These are phyloP conservation scores for Zaprionus inermis DNA, from an alignment of 1,140 invertebrate species.

Conservation along the genomic window DNA sequence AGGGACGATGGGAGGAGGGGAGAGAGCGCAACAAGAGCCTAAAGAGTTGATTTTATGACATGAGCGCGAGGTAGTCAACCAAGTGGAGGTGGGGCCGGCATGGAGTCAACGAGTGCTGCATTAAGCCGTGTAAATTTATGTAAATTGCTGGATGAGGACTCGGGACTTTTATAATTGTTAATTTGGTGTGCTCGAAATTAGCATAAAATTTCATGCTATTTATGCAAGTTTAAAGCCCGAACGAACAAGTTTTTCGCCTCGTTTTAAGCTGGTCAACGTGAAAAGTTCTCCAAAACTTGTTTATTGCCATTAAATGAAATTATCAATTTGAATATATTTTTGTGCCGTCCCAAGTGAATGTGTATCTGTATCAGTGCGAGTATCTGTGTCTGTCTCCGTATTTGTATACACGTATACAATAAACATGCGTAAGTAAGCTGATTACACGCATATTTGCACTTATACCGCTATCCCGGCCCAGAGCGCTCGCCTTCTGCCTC, in stretches of 20 bases:
- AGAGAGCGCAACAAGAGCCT: neutral
- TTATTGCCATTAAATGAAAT: slow-evolving; percentile 46
- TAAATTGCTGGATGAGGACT: slow-evolving; percentile 56
- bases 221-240: slow-evolving; percentile 17
- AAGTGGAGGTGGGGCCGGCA: neutral
- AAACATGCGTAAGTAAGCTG: slow-evolving; percentile 81
- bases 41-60: slow-evolving; percentile 5
- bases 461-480: slow-evolving; percentile 53
- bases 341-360: neutral
- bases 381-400: slow-evolving; percentile 11
- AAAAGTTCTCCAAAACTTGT: slow-evolving; percentile 31
- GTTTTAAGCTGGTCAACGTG: slow-evolving; percentile 21
- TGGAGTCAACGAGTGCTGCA: slow-evolving; percentile 10
- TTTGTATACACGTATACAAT: slow-evolving; percentile 53
- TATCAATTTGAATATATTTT: slow-evolving; percentile 29
- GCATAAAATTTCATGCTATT: slow-evolving; percentile 31
- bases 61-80: neutral
- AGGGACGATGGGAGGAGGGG: neutral
- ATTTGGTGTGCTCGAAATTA: slow-evolving; percentile 41
- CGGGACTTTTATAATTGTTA: slow-evolving; percentile 57
- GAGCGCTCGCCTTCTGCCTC: slow-evolving; percentile 26
- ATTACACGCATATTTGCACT: slow-evolving; percentile 80
- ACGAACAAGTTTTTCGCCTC: slow-evolving; percentile 13
- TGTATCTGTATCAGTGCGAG: slow-evolving; percentile 19
- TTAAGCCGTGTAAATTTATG: slow-evolving; percentile 58